Evolutionary conservation across 2,888 invertebrate genomes (phyloP), one percentile per base, ranked within the genome.

Genomic region (Schizaphis graminum): DNA sequence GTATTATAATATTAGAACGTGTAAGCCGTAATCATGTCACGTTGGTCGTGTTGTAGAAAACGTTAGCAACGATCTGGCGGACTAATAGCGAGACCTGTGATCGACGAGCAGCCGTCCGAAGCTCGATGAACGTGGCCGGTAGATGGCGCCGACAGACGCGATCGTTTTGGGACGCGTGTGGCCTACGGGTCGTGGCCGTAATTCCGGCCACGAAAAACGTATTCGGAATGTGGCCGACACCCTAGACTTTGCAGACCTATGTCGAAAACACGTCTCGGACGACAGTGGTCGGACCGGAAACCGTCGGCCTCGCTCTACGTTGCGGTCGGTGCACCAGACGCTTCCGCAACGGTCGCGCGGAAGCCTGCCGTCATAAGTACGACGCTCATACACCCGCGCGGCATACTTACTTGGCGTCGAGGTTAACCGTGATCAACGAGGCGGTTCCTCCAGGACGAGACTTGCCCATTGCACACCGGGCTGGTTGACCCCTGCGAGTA

Each of bases 401-500:
- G 93, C 41, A 94, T 94, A 95, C 95, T 95, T 95, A 95, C 95
- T 96, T 96, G 96, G 96, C 96, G 96, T 96, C 96, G 96, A 96
- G 96, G 96, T 96, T 91, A 95, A 97, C 97, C 97, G 96, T 97
- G 97, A 97, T 97, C 97, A 97, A 95, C 95, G 97, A 97, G 97
- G 97, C 96, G 97, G 97, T 97, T 97, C 96, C 97, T 96, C 97
- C 97, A 97, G 97, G 97, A 96, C 95, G 97, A 97, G 97, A 97
- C 97, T 96, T 96, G 96, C 96, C 96, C 97, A 97, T 97, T 97
- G 97, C 97, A 97, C 97, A 96, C 95, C 96, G 97, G 96, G 96
- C 96, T 96, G 97, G 97, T 97, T 97, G 97, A 97, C 97, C 96
- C 97, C 96, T 97, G 97, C 97, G 97, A 97, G 97, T 97, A 96